phyloP scores from a whole-genome alignment of 30 jellyfish, hydroid and myxozoan species.

The Aurelia coerulea region DNA sequence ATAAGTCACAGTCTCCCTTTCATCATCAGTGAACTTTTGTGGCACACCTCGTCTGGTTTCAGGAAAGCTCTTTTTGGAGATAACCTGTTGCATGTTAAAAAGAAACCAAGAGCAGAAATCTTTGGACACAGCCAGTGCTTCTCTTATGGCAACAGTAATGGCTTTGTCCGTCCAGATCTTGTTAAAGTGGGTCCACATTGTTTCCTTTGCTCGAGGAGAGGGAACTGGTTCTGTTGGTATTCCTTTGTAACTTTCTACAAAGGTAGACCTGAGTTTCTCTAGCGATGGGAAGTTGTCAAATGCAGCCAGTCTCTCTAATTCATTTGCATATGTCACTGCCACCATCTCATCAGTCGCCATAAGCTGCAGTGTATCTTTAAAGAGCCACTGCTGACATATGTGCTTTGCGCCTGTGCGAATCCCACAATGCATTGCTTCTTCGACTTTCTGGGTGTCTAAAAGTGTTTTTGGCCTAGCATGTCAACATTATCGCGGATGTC shows the following conservation, averaged over 20 bases:
- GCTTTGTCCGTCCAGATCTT: background rate
- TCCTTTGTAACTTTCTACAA: background rate
- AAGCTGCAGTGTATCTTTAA: background rate
- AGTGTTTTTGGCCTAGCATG: too few relatives aligned
- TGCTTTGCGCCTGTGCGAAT: too few relatives aligned
- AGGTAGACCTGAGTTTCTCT: background rate
- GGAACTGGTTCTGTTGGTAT: background rate
- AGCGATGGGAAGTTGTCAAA: background rate
- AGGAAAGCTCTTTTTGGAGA: background rate
- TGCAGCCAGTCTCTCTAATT: background rate
- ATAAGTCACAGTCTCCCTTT: too few relatives aligned
- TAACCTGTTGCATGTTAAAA: background rate
- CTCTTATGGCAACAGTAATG: background rate
- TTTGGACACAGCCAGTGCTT: background rate
- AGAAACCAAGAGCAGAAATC: background rate
- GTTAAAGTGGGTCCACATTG: background rate
- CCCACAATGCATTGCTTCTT: too few relatives aligned
- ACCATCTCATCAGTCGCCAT: background rate
- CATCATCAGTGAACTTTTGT: background rate
- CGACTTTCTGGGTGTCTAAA: too few relatives aligned
- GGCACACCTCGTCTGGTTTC: background rate
- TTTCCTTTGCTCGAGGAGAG: background rate
- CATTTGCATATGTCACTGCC: background rate
- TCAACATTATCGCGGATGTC: too few relatives aligned
- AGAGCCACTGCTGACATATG: too few relatives aligned